Conservation (phyloP, 2,797 vertebrate species). For the Mallotus villosus region DNA sequence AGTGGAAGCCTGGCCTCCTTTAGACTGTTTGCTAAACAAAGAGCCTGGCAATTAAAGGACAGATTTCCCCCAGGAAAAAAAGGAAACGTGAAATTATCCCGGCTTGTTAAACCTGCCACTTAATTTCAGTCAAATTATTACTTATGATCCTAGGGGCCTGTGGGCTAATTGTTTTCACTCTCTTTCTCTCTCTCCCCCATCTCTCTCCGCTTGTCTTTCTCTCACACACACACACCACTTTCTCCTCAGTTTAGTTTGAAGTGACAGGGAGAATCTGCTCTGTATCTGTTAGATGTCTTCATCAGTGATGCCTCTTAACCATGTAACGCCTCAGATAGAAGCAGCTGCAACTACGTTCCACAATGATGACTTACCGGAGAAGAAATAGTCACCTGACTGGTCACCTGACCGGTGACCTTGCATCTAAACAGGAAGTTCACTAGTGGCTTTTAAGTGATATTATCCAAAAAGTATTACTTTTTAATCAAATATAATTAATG, state of each 20-base stretch:
- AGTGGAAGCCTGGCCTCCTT: conserved; percentile 67
- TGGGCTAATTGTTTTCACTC: conserved; percentile 70
- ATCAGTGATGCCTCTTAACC: conserved; percentile 37
- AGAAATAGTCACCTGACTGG: too few relatives aligned
- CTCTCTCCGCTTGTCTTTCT: background rate
- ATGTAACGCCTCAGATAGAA: too few relatives aligned
- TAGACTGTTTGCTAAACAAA: conserved; percentile 79
- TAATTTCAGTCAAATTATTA: conserved; percentile 80
- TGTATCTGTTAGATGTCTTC: conserved; percentile 50
- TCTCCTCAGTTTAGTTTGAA: conserved; percentile 48
- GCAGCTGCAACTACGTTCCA: too few relatives aligned
- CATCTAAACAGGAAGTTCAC: too few relatives aligned
- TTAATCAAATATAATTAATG: too few relatives aligned
- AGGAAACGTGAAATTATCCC: conserved; percentile 72
- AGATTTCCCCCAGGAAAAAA: conserved; percentile 73
- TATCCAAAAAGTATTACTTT: too few relatives aligned
- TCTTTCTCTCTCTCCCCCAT: background rate
- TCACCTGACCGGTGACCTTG: too few relatives aligned
- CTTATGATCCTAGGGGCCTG: conserved; percentile 74
- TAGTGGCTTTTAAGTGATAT: too few relatives aligned
- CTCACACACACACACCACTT: background rate
- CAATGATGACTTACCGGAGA: too few relatives aligned
- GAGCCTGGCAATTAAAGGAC: conserved; percentile 77
- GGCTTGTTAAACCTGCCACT: conserved; percentile 79
- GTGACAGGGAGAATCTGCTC: conserved; percentile 53